Conservation (phyloP, 2,113 vertebrate genomes). For the Leucopternis melanops region DNA sequence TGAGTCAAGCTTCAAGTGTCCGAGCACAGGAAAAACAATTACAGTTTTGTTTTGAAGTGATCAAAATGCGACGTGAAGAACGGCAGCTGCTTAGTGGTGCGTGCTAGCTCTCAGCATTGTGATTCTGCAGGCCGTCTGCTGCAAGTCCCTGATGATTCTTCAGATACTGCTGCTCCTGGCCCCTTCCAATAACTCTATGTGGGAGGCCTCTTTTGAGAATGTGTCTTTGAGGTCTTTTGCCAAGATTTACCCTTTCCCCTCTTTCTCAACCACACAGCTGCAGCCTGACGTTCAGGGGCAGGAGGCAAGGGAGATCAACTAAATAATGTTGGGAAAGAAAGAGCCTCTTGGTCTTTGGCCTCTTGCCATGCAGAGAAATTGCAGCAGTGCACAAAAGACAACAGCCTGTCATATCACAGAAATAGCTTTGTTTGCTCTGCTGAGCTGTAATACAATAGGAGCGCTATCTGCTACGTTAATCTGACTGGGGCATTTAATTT, state of each 20-base stretch:
- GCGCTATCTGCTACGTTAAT: conserved; percentile 38
- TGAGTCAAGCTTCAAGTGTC: background rate
- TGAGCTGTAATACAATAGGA: conserved; percentile 32
- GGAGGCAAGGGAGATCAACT: background rate
- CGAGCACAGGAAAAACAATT: background rate
- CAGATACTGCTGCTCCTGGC: background rate
- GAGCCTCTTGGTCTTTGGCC: background rate
- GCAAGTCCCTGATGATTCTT: background rate
- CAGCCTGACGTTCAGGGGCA: background rate
- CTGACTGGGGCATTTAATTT: conserved; percentile 50
- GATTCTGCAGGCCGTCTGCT: background rate
- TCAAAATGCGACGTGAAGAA: background rate
- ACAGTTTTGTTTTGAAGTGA: background rate
- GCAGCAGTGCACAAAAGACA: background rate
- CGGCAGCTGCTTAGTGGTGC: background rate
- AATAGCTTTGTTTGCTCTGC: conserved; percentile 5
- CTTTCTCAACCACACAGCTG: background rate
- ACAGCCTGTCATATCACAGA: background rate
- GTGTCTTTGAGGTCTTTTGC: background rate
- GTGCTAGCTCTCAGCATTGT: background rate
- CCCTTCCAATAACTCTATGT: background rate
- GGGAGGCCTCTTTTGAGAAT: background rate
- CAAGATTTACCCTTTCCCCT: background rate
- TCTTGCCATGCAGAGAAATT: background rate
- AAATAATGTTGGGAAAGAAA: background rate